Evolutionary conservation across 2,888 invertebrate species (phyloP).

Genomic region (Falcaria lacertinaria): DNA sequence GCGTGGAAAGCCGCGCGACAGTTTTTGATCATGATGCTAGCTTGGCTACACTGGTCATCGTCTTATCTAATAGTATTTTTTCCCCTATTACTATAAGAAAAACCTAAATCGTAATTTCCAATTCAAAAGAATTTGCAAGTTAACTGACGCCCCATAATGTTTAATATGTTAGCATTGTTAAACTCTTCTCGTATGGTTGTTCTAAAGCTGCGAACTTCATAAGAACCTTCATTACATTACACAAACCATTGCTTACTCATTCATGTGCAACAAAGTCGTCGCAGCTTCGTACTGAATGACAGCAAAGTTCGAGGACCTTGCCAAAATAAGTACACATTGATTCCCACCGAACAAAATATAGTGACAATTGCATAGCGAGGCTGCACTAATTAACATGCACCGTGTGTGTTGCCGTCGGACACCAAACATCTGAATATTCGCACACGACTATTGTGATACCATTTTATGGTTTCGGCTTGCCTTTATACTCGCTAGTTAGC

Average conservation of each 20-base stretch:
- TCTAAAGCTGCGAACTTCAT: neutral
- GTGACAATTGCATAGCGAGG: slow-evolving; percentile 46
- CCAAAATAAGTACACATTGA: slow-evolving; percentile 30
- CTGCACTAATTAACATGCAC: slow-evolving; percentile 70
- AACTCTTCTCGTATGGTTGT: neutral
- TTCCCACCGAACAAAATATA: slow-evolving; percentile 55
- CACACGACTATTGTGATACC: slow-evolving; percentile 74
- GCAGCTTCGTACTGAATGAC: slow-evolving; percentile 13
- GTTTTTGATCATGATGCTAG: too few species aligned
- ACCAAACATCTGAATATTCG: slow-evolving; percentile 73
- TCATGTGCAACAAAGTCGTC: neutral
- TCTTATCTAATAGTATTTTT: too few species aligned
- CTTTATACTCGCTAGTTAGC: slow-evolving; percentile 71
- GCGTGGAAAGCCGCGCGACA: neutral
- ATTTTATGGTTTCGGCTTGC: slow-evolving; percentile 74
- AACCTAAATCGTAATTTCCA: too few species aligned
- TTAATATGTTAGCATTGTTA: too few species aligned
- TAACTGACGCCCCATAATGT: too few species aligned
- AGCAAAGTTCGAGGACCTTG: slow-evolving; percentile 31
- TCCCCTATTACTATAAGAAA: too few species aligned
- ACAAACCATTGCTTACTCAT: neutral
- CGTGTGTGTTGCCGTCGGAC: slow-evolving; percentile 58
- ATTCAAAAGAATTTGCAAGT: too few species aligned
- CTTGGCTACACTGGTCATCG: too few species aligned
- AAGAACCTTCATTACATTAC: too few species aligned